Conservation (phyloP, 2,113 vertebrate species). For the Xenopus borealis region DNA sequence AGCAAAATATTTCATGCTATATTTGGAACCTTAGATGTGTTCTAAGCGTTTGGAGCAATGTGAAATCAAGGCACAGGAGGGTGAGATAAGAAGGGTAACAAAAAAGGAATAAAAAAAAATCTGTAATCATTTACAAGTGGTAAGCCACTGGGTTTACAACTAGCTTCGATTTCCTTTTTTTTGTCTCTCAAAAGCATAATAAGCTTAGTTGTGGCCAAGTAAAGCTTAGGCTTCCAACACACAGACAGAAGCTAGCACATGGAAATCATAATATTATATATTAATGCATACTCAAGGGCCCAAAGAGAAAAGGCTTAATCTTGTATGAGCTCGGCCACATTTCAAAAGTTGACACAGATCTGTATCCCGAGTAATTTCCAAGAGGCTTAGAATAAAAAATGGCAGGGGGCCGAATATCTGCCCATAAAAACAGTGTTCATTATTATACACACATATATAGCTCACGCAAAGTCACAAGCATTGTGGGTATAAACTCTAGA, state of each 20-base stretch:
- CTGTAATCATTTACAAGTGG: slow-evolving; percentile 43
- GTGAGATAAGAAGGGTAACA: slow-evolving; percentile 38
- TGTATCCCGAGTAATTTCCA: slow-evolving; percentile 28
- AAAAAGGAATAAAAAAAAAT: slow-evolving; percentile 14
- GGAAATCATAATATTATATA: slow-evolving; percentile 41
- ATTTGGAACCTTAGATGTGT: slow-evolving; percentile 24
- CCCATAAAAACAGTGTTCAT: too few species aligned
- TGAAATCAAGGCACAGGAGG: slow-evolving; percentile 33
- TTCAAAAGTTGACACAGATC: slow-evolving; percentile 37
- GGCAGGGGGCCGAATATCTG: too few species aligned
- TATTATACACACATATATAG: too few species aligned
- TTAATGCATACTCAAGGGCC: slow-evolving; percentile 33
- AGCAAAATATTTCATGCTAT: background rate
- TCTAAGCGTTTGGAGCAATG: background rate
- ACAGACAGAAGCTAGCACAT: slow-evolving; percentile 29
- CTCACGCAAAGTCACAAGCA: too few species aligned
- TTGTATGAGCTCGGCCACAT: slow-evolving; percentile 38
- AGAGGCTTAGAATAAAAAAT: slow-evolving; percentile 8
- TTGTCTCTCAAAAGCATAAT: slow-evolving; percentile 38
- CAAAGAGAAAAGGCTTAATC: slow-evolving; percentile 24
- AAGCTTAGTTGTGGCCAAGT: slow-evolving; percentile 41
- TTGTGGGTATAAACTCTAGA: too few species aligned
- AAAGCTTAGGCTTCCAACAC: slow-evolving; percentile 35
- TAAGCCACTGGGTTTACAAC: slow-evolving; percentile 45
- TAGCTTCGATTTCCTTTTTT: slow-evolving; percentile 22